Evolutionary conservation across 2,113 vertebrate species (phyloP).

Genomic region (Hepsetus odoe): DNA sequence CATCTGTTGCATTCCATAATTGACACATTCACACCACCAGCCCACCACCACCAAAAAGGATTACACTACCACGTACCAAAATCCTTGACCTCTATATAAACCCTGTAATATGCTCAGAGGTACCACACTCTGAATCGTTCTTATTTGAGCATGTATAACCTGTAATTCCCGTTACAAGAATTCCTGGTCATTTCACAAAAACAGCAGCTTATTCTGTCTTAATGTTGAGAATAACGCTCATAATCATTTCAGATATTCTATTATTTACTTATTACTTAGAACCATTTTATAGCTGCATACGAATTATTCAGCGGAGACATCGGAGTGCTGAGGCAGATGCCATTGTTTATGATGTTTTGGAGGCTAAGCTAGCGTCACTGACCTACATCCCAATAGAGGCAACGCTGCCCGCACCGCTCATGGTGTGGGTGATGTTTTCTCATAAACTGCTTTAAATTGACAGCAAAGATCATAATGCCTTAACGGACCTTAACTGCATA

Average conservation of each 20-base stretch:
- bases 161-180: neutral
- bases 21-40: neutral
- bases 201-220: too few relatives aligned
- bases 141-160: neutral
- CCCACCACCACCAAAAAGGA: too few relatives aligned
- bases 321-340: neutral
- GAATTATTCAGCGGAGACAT: neutral
- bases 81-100: neutral
- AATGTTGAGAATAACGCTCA: too few relatives aligned
- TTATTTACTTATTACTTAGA: neutral
- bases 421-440: neutral
- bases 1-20: neutral
- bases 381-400: constrained; percentile 15
- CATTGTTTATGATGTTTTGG: constrained; percentile 3
- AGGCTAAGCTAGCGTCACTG: constrained; percentile 2
- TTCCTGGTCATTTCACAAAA: neutral
- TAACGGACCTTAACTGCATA: neutral
- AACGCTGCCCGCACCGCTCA: neutral
- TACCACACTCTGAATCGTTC: neutral
- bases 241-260: neutral
- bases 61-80: neutral
- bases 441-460: neutral
- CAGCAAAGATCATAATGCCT: neutral
- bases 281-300: neutral
- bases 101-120: neutral